A percentile compares a stretch with the other conserved stretches of the same genome.
Conservation (phyloP, 37 sponge, comb jelly and placozoan genomes). For the Amphimedon queenslandica region DNA sequence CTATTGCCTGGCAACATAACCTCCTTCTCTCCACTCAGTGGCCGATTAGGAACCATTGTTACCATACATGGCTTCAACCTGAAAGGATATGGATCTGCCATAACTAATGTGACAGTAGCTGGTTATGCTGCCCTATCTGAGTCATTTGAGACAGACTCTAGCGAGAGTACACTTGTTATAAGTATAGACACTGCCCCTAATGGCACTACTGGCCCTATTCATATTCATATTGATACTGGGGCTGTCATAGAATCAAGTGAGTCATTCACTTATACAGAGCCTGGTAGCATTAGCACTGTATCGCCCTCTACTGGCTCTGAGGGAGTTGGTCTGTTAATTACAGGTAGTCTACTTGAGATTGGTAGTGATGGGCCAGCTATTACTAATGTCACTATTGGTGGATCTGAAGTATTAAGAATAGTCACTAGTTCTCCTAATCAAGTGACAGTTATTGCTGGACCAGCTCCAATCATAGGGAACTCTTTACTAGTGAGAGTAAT, state of each 20-base stretch:
- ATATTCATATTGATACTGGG: conserved; percentile 41
- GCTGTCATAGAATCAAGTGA: conserved; percentile 24
- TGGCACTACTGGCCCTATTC: conserved; percentile 20
- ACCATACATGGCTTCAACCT: conserved; percentile 55
- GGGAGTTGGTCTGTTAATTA: conserved; percentile 48
- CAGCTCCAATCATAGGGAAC: conserved; percentile 28
- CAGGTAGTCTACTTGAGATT: conserved; percentile 21
- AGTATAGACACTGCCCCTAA: conserved; percentile 16
- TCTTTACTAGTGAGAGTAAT: conserved; percentile 36
- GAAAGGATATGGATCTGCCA: conserved; percentile 25
- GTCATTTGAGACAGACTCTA: background rate
- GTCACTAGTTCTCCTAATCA: conserved; percentile 33
- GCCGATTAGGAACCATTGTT: conserved; percentile 49
- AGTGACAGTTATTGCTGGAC: conserved; percentile 56
- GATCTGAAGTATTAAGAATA: conserved; percentile 33
- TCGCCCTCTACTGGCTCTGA: conserved; percentile 46
- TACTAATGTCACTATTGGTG: conserved; percentile 45
- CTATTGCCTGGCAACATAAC: conserved; percentile 43
- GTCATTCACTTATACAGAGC: conserved; percentile 46
- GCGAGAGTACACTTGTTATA: conserved; percentile 6
- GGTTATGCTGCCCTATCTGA: conserved; percentile 17
- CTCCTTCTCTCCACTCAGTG: conserved; percentile 43
- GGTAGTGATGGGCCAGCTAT: background rate
- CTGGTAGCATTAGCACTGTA: conserved; percentile 31
- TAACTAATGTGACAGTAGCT: conserved; percentile 34